Base-by-base conservation (phyloP, 2,113 vertebrate genomes). In the Syngnathus floridae region DNA sequence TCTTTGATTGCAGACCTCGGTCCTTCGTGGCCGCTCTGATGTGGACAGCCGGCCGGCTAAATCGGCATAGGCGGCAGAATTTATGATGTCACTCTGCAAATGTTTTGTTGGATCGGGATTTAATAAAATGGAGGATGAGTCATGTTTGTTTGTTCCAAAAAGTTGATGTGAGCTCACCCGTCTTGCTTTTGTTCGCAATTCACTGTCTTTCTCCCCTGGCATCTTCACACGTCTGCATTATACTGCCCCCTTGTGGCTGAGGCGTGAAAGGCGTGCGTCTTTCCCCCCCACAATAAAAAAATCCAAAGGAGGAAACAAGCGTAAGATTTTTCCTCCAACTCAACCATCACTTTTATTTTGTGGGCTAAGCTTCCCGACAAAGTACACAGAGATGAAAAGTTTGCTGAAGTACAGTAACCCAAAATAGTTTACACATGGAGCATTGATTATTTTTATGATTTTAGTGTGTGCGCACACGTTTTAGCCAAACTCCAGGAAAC, bases 1-100 rank as follows among this genome's bases (percentile, higher is more conserved):
- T 45, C 4, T 19, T 79, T 90, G 90, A 92, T 92, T 91, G 91
- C 84, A 90, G 87, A 86, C 82, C 71, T 45, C 43, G 43, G 41
- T 9, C 38, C 9, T 40, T 9, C 79, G 85, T 82, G 87, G 86
- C 83, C 72, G 64, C 84, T 90, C 73, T 92, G 90, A 91, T 92
- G 91, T 90, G 91, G 90, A 87, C 70, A 54, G 77, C 70, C 78
- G 75, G 76, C 78, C 76, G 73, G 77, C 81, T 84, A 8, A 11
- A 11, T 11, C 40, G 1, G 40, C 8, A 41, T 41, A 11, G 40
- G 40, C 2, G 8, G 8, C 40, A 9, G 38, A 40, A 40, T 40
- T 46, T 1, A 46, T 17, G 60, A 26, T 31, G 71, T 65, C 26
- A 73, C 61, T 69, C 74, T 66, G 5, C 7, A 10, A 11, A 4